Conservation (phyloP, 2,888 invertebrate genomes). For the Cantharis rufa region DNA sequence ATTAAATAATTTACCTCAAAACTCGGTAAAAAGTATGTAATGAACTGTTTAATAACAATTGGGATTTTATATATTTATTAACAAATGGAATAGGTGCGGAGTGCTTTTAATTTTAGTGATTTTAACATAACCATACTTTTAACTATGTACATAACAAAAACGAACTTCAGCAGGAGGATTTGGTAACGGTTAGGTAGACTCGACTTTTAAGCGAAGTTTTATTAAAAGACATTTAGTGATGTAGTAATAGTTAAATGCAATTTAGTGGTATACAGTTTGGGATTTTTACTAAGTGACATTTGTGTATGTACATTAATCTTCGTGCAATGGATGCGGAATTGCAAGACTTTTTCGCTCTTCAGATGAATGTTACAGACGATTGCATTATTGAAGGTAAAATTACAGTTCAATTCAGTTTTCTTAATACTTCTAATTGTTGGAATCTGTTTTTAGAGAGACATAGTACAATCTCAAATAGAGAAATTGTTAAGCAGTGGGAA, state of each 20-base stretch:
- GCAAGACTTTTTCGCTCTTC: slow-evolving; percentile 1
- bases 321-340: background rate
- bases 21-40: background rate
- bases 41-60: background rate
- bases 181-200: background rate
- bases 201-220: background rate
- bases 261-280: background rate
- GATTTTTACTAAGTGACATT: background rate
- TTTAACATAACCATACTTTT: background rate
- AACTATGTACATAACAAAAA: background rate
- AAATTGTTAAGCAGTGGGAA: slow-evolving; percentile 36
- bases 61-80: background rate
- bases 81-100: background rate
- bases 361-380: slow-evolving; percentile 8
- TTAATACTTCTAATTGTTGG: background rate
- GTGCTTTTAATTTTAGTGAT: background rate
- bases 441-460: background rate
- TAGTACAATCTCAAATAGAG: slow-evolving; percentile 3
- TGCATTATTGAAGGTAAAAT: background rate
- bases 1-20: background rate
- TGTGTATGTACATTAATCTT: background rate
- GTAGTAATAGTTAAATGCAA: background rate
- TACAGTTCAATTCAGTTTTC: background rate
- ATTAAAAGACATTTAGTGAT: background rate
- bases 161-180: background rate